phyloP scores from a whole-genome alignment of 2,888 invertebrate genomes.

The Stenolophus ochropezus region DNA sequence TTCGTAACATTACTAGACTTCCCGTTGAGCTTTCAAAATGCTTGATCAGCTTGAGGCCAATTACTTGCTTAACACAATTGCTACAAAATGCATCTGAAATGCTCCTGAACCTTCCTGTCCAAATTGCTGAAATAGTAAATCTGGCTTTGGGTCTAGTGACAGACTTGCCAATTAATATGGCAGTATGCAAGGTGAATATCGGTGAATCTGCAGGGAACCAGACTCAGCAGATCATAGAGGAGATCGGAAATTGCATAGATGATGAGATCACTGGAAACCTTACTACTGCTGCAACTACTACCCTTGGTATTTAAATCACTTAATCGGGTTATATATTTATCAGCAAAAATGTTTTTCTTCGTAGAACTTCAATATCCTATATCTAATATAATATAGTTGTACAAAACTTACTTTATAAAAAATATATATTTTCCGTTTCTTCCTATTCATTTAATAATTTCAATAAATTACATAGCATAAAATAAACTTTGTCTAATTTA shows the following conservation, averaged over 20 bases:
- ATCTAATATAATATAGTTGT: too few species aligned
- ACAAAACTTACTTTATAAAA: too few species aligned
- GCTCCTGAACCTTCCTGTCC: not conserved
- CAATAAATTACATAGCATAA: too few species aligned
- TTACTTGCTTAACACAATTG: constrained; percentile 12
- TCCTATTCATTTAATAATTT: too few species aligned
- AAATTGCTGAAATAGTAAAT: not conserved
- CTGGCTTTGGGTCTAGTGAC: not conserved
- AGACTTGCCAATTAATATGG: not conserved
- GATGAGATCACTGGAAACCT: not conserved
- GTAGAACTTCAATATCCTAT: too few species aligned
- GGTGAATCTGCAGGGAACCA: not conserved
- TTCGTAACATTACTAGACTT: not conserved
- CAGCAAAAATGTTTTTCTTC: too few species aligned
- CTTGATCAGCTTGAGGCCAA: constrained; percentile 16
- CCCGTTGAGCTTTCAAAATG: constrained; percentile 34
- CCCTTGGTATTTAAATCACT: too few species aligned
- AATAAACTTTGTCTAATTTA: too few species aligned
- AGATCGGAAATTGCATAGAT: constrained; percentile 1
- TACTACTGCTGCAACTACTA: too few species aligned
- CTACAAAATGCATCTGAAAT: not conserved
- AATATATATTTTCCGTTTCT: too few species aligned
- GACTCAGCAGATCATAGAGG: not conserved
- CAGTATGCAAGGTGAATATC: not conserved
- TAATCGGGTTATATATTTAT: too few species aligned